A percentile compares a stretch with the other conserved stretches of the same genome.
phyloP scores from a whole-genome alignment of 2,888 invertebrate species.

The Megalurothrips usitatus region DNA sequence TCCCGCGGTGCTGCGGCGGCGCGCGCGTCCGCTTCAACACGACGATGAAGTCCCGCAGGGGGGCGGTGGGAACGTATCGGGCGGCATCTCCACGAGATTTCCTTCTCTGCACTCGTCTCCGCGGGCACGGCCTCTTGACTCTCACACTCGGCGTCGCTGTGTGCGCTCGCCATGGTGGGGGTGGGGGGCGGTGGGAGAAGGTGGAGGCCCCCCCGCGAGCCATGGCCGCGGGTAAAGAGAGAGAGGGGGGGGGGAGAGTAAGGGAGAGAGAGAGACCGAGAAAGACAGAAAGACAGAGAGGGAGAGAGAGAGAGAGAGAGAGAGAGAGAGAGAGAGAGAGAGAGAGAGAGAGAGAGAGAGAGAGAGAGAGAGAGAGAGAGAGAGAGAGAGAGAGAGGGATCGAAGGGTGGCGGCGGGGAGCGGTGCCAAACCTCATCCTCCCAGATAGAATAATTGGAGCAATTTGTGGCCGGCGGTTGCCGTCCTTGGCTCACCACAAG shows the following conservation, averaged over 20 bases:
- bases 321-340: not conserved
- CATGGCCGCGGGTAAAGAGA: too few species aligned
- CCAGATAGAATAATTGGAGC: conserved; percentile 23
- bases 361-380: not conserved
- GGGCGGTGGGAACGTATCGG: too few species aligned
- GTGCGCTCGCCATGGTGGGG: not conserved
- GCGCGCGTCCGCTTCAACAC: too few species aligned
- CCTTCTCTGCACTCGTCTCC: too few species aligned
- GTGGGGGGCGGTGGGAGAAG: not conserved
- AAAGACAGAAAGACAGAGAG: not conserved
- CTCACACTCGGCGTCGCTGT: not conserved
- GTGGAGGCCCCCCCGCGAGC: too few species aligned
- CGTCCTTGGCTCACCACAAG: conserved; percentile 20
- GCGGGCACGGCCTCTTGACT: not conserved
- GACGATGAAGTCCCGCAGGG: too few species aligned
- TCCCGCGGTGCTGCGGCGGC: too few species aligned
- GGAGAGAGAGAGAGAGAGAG: conserved; percentile 5
- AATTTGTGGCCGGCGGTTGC: conserved; percentile 1
- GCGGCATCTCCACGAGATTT: too few species aligned
- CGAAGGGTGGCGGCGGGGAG: not conserved
- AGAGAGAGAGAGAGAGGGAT: not conserved
- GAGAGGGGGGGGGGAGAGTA: not conserved
- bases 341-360: conserved; percentile 4
- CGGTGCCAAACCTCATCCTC: conserved; percentile 25
- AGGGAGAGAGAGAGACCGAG: not conserved